Percentiles rank a stretch among this genome's conserved stretches.
These are phyloP conservation scores for Notodonta dromedarius DNA, from an alignment of 2,888 invertebrate species.

Conservation along the genomic window DNA sequence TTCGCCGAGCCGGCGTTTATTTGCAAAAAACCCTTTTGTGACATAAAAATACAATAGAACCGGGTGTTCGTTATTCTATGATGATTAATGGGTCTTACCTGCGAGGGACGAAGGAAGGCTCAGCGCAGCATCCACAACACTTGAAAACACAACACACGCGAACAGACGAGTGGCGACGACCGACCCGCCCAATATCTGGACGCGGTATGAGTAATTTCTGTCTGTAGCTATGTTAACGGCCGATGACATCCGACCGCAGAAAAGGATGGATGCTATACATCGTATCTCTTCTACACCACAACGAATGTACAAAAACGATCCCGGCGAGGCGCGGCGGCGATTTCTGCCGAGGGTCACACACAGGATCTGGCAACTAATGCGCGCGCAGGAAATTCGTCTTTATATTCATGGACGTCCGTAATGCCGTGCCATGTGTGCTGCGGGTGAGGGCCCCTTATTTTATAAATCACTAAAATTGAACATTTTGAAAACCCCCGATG, in stretches of 20 bases:
- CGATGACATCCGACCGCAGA: slow-evolving; percentile 70
- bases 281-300: slow-evolving; percentile 39
- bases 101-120: slow-evolving; percentile 55
- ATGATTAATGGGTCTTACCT: slow-evolving; percentile 58
- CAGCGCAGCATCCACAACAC: slow-evolving; percentile 71
- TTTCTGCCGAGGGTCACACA: slow-evolving; percentile 51
- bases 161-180: slow-evolving; percentile 70
- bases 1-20: slow-evolving; percentile 57
- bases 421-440: not conserved
- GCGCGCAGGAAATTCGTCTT: slow-evolving; percentile 66
- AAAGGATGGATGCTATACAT: slow-evolving; percentile 45
- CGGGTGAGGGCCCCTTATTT: slow-evolving; percentile 26
- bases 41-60: slow-evolving; percentile 54
- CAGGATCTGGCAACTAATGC: slow-evolving; percentile 61
- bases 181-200: slow-evolving; percentile 70
- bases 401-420: slow-evolving; percentile 15
- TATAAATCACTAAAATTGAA: too few species aligned
- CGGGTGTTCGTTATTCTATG: slow-evolving; percentile 13
- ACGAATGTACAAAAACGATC: slow-evolving; percentile 43
- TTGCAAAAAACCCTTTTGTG: slow-evolving; percentile 52
- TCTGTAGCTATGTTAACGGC: slow-evolving; percentile 61
- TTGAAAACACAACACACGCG: slow-evolving; percentile 74
- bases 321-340: slow-evolving; percentile 45
- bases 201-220: slow-evolving; percentile 71
- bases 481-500: too few species aligned